Conservation (phyloP, 2,888 invertebrate genomes). For the Chloroclystis v-ata region DNA sequence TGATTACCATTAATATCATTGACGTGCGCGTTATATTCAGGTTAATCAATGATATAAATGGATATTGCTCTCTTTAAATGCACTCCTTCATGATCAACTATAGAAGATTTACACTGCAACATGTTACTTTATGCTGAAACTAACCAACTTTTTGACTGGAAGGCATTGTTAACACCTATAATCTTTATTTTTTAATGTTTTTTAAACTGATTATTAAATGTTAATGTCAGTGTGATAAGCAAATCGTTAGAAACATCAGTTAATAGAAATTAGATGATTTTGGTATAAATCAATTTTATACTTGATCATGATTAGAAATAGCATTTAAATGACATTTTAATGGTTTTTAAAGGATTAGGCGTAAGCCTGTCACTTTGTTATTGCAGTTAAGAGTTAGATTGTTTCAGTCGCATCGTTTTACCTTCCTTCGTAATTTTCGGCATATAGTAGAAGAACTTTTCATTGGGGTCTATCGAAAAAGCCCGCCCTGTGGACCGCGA, state of each 20-base stretch:
- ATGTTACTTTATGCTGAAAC: too few species aligned
- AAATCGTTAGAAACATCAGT: constrained; percentile 25
- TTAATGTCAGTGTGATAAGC: constrained; percentile 6
- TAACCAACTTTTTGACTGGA: too few species aligned
- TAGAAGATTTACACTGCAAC: too few species aligned
- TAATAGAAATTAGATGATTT: constrained; percentile 20
- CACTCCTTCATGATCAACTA: constrained; percentile 31
- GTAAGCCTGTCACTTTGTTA: constrained; percentile 71
- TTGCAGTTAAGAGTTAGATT: constrained; percentile 66
- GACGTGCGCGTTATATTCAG: constrained; percentile 11
- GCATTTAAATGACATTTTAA: constrained; percentile 44
- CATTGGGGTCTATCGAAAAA: constrained; percentile 70
- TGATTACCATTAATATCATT: constrained; percentile 35
- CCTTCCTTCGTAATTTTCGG: constrained; percentile 71
- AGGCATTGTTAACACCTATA: too few species aligned
- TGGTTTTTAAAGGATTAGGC: constrained; percentile 65
- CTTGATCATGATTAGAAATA: constrained; percentile 48
- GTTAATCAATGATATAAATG: constrained; percentile 29
- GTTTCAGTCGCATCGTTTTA: constrained; percentile 64
- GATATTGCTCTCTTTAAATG: constrained; percentile 30
- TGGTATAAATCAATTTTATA: constrained; percentile 28
- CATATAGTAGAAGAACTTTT: constrained; percentile 72
- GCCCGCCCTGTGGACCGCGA: constrained; percentile 71
- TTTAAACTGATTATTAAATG: too few species aligned
- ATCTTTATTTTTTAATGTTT: too few species aligned